These are phyloP conservation scores for Heterohyrax brucei DNA, from an alignment of 2,797 vertebrate species.

Conservation along the genomic window DNA sequence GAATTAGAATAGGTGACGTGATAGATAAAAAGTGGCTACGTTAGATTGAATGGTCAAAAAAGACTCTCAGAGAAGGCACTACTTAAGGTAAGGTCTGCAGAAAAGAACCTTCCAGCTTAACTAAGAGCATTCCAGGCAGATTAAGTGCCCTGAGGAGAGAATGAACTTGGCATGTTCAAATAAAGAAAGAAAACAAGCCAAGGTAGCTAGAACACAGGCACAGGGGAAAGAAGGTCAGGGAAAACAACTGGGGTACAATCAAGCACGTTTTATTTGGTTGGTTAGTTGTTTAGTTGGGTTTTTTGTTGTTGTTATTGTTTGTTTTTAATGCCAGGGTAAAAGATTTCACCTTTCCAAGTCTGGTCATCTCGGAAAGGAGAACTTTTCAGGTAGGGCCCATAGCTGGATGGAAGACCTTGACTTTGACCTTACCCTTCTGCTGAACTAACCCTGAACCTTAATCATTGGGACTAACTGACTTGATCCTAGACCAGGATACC, in stretches of 20 bases:
- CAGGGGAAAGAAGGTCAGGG: not conserved
- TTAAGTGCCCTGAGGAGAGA: not conserved
- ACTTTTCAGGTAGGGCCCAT: not conserved
- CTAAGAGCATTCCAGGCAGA: not conserved
- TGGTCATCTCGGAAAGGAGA: not conserved
- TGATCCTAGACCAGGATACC: not conserved
- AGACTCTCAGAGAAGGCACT: not conserved
- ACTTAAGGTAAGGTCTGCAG: not conserved
- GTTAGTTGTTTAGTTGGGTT: too few species aligned
- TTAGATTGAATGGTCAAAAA: not conserved
- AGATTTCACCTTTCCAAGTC: not conserved
- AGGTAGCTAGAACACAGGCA: not conserved
- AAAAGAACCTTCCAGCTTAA: constrained; percentile 33
- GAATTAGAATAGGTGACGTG: not conserved
- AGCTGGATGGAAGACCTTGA: not conserved
- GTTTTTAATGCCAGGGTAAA: not conserved
- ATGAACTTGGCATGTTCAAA: not conserved
- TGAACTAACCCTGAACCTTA: constrained; percentile 22
- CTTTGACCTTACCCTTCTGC: not conserved
- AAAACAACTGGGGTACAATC: not conserved
- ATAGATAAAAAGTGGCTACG: not conserved
- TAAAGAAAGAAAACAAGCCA: constrained; percentile 12
- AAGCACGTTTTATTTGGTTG: not conserved
- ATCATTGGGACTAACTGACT: not conserved
- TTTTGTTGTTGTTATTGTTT: too few species aligned